Percentiles rank a stretch among this genome's conserved stretches.
Conservation (phyloP, 2,888 invertebrate genomes). For the Psylliodes chrysocephalus region DNA sequence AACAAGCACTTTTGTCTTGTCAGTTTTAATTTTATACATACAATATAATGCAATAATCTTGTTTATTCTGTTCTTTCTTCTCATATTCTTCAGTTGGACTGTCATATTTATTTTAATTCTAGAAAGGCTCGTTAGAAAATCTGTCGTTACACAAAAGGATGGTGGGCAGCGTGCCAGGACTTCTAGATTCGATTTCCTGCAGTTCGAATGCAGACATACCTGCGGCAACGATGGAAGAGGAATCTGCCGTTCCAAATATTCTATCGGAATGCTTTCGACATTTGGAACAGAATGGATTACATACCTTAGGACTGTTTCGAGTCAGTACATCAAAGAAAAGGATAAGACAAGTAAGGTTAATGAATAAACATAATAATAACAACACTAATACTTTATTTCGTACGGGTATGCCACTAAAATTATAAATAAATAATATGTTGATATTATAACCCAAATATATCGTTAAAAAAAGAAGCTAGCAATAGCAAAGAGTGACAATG, state of each 20-base stretch:
- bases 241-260: constrained; percentile 77
- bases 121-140: constrained; percentile 85
- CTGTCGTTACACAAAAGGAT: constrained; percentile 68
- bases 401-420: too few relatives aligned
- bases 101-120: constrained; percentile 62
- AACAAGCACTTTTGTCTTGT: too few relatives aligned
- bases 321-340: constrained; percentile 93
- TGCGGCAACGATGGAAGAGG: constrained; percentile 62
- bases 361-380: too few relatives aligned
- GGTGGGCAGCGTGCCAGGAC: constrained; percentile 65
- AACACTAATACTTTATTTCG: too few relatives aligned
- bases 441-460: too few relatives aligned
- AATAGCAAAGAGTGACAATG: too few relatives aligned
- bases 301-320: constrained; percentile 89
- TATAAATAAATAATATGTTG: too few relatives aligned
- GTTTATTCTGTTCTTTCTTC: too few relatives aligned
- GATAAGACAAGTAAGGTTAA: constrained; percentile 86
- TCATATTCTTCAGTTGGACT: too few relatives aligned
- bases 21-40: too few relatives aligned
- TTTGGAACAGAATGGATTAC: constrained; percentile 82
- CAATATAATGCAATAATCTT: too few relatives aligned
- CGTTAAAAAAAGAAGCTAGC: too few relatives aligned
- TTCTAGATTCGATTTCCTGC: constrained; percentile 63
- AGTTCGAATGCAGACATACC: constrained; percentile 64
- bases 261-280: constrained; percentile 84